Conservation (phyloP, 2,888 invertebrate genomes). For the Drosophila conformis region DNA sequence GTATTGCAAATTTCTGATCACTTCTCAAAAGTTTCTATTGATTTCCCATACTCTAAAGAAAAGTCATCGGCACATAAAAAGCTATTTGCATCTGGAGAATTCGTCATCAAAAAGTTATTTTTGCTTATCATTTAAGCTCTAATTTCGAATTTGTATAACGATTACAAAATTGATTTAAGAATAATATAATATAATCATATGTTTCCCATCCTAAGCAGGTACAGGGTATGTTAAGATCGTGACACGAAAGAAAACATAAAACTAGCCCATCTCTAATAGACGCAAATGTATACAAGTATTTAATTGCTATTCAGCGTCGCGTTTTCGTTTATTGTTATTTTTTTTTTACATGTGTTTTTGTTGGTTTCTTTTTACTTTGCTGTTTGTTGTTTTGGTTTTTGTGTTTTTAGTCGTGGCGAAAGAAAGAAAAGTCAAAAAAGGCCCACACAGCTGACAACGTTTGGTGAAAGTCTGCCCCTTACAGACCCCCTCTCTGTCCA, state of each 20-base stretch:
- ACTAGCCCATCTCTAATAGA: slow-evolving; percentile 11
- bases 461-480: slow-evolving; percentile 66
- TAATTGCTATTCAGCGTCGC: slow-evolving; percentile 53
- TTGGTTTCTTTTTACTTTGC: slow-evolving; percentile 33
- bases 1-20: not conserved
- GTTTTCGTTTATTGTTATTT: slow-evolving; percentile 35
- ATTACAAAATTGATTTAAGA: not conserved
- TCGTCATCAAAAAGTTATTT: not conserved
- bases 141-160: not conserved
- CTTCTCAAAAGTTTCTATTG: not conserved
- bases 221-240: not conserved
- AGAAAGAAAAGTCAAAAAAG: slow-evolving; percentile 38
- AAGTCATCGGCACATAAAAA: too few relatives aligned
- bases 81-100: not conserved
- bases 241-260: slow-evolving; percentile 8
- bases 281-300: slow-evolving; percentile 32
- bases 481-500: not conserved
- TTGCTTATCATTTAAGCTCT: not conserved
- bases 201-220: not conserved
- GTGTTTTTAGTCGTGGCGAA: slow-evolving; percentile 27
- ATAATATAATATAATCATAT: not conserved
- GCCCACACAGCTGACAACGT: slow-evolving; percentile 70
- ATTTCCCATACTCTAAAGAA: not conserved
- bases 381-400: slow-evolving; percentile 54
- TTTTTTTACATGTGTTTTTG: slow-evolving; percentile 24